Evolutionary conservation across 1,140 invertebrate genomes (phyloP).

Genomic region (honey bee (Apis mellifera)): Amel_HAv3.1 CM009943.2:7731001-7731500

Average conservation of each 20-base stretch:
- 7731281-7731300: background rate
- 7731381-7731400: no score
- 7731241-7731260: background rate
- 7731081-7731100: constrained; percentile 81
- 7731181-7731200: background rate
- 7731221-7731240: background rate
- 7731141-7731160: background rate
- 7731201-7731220: background rate
- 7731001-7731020: constrained; percentile 78
- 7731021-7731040: constrained; percentile 81
- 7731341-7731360: background rate
- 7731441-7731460: background rate
- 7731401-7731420: no score
- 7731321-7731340: no score
- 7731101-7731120: constrained; percentile 69
- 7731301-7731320: no score
- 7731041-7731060: constrained; percentile 77
- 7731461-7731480: background rate
- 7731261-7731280: no score
- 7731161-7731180: background rate
- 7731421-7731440: background rate
- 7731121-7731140: constrained; percentile 35
- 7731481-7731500: background rate
- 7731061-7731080: constrained; percentile 79
- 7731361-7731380: background rate